These are phyloP conservation scores for Sesamia inferens DNA, from an alignment of 2,888 invertebrate species.

Conservation along the genomic window DNA sequence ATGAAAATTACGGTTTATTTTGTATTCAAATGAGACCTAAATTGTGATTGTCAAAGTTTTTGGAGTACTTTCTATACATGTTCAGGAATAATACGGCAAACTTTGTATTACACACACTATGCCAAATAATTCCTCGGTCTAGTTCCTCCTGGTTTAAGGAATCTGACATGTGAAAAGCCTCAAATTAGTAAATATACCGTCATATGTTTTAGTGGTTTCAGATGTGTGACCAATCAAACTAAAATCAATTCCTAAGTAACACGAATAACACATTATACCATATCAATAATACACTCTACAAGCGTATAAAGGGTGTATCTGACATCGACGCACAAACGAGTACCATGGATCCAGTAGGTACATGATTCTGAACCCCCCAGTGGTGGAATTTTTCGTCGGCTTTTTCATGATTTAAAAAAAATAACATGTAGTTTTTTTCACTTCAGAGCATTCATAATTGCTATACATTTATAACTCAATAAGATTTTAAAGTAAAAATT, in stretches of 20 bases:
- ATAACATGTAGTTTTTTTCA: no score
- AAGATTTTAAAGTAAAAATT: no score
- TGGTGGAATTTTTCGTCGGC: no score
- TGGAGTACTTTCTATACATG: constrained; percentile 4
- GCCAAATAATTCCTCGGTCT: background rate
- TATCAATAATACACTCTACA: background rate
- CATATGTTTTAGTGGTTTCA: background rate
- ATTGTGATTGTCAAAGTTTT: constrained; percentile 18
- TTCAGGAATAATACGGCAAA: background rate
- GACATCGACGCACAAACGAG: no score
- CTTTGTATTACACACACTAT: background rate
- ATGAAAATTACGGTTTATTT: constrained; percentile 20
- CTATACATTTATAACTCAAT: no score
- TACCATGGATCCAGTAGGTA: no score
- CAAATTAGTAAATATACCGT: background rate
- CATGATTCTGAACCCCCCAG: no score
- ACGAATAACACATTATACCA: background rate
- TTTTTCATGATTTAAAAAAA: no score
- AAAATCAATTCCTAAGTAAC: no score
- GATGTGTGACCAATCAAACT: background rate
- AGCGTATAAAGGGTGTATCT: background rate
- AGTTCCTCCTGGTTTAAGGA: background rate
- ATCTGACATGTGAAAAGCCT: background rate
- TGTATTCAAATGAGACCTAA: constrained; percentile 25
- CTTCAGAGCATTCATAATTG: no score